Evolutionary conservation across 1,140 invertebrate species (phyloP).

Genomic region (Apolygus lucorum): DNA sequence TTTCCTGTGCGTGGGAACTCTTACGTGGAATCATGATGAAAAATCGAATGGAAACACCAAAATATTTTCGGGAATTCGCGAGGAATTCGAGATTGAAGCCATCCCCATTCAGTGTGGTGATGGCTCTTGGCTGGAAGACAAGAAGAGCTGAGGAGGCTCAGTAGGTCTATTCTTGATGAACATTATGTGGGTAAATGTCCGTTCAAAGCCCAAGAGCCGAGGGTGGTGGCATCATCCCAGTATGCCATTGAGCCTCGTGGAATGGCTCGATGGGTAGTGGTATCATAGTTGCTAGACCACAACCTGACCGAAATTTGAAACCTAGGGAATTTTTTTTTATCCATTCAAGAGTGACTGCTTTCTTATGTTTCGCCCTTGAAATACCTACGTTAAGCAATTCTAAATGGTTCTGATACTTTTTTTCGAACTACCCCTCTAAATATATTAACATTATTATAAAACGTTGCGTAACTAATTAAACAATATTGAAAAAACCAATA

Average conservation of each 20-base stretch:
- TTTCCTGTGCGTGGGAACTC: background rate
- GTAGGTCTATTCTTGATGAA: background rate
- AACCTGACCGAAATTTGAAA: background rate
- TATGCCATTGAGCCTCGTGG: background rate
- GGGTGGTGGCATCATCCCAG: background rate
- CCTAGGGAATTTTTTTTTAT: background rate
- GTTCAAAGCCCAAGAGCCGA: background rate
- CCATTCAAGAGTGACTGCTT: background rate
- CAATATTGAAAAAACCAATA: background rate
- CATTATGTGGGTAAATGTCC: background rate
- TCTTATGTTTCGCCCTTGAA: background rate
- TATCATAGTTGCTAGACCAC: background rate
- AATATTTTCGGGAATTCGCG: background rate
- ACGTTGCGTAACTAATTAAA: slow-evolving; percentile 2
- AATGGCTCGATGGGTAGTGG: background rate
- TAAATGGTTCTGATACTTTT: background rate
- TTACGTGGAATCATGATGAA: background rate
- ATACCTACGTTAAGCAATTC: background rate
- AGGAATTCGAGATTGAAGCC: background rate
- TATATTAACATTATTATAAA: background rate
- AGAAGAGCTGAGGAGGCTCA: too few species aligned
- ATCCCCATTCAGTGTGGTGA: background rate
- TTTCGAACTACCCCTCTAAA: background rate
- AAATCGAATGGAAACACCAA: background rate
- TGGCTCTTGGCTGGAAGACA: background rate